phyloP scores from a whole-genome alignment of 1,140 invertebrate genomes.

The Pomacea maculata region DNA sequence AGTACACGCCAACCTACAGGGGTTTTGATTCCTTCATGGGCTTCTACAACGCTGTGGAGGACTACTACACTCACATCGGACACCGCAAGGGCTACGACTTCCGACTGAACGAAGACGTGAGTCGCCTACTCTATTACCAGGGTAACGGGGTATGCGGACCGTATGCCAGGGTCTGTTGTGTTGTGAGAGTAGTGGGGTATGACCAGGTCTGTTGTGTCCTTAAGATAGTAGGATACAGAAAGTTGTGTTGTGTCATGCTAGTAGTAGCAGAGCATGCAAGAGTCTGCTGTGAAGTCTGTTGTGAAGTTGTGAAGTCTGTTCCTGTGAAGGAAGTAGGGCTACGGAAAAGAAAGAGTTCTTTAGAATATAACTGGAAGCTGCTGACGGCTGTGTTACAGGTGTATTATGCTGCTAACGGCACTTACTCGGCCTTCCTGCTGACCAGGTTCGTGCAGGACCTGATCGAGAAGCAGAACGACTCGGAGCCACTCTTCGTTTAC shows the following conservation, averaged over 20 bases:
- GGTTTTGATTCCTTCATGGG: constrained; percentile 70
- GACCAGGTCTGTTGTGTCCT: too few relatives aligned
- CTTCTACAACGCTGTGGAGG: constrained; percentile 64
- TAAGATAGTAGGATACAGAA: too few relatives aligned
- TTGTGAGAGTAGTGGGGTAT: too few relatives aligned
- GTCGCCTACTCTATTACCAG: not conserved
- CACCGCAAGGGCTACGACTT: constrained; percentile 4
- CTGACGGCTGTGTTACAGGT: constrained; percentile 1
- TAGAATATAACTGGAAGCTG: too few relatives aligned
- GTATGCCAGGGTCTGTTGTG: too few relatives aligned
- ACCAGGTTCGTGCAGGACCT: constrained; percentile 35
- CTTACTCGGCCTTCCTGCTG: constrained; percentile 34
- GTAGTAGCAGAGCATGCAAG: too few relatives aligned
- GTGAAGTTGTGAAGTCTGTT: too few relatives aligned
- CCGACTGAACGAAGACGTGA: constrained; percentile 5
- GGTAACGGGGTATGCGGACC: not conserved
- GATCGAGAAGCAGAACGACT: constrained; percentile 35
- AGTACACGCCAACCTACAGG: constrained; percentile 66
- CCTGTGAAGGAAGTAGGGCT: too few relatives aligned
- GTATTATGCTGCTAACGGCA: not conserved
- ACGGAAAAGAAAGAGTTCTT: too few relatives aligned
- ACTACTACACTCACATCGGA: constrained; percentile 61
- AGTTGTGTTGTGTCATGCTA: too few relatives aligned
- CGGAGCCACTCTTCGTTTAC: constrained; percentile 55
- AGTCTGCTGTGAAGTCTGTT: too few relatives aligned